phyloP scores from a whole-genome alignment of 2,797 vertebrate species.

The Anguilla anguilla region DNA sequence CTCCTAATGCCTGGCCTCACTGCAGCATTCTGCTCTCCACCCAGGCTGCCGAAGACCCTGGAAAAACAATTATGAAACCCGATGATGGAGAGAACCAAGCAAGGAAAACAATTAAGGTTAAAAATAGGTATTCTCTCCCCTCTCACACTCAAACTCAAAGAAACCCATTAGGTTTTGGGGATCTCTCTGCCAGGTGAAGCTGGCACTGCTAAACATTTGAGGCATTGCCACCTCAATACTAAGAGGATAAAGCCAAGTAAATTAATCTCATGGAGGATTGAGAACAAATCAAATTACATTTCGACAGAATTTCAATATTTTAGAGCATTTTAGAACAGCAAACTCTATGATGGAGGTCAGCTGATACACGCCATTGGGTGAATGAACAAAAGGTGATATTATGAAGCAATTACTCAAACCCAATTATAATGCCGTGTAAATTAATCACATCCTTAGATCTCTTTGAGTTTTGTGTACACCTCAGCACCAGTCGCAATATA shows the following conservation, averaged over 20 bases:
- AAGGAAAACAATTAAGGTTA: slow-evolving; percentile 8
- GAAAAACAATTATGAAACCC: neutral
- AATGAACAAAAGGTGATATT: neutral
- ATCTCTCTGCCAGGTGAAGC: neutral
- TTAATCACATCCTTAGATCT: neutral
- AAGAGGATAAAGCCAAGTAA: neutral
- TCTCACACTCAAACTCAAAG: neutral
- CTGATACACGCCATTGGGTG: neutral
- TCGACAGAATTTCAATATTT: neutral
- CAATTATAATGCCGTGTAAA: neutral
- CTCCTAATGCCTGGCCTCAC: neutral
- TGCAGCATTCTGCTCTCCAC: neutral
- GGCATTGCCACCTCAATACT: neutral
- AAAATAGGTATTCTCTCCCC: neutral
- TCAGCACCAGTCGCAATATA: neutral
- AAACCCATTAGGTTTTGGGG: neutral
- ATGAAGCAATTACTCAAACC: neutral
- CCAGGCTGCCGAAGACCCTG: neutral
- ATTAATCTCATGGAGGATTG: neutral
- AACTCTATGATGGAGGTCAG: neutral
- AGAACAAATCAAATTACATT: neutral
- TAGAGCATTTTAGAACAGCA: neutral
- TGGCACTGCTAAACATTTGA: neutral
- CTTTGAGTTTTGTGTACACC: neutral
- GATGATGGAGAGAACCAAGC: neutral